Base-by-base conservation (phyloP, 2,797 vertebrate species). In the Lepilemur septentrionalis region DNA sequence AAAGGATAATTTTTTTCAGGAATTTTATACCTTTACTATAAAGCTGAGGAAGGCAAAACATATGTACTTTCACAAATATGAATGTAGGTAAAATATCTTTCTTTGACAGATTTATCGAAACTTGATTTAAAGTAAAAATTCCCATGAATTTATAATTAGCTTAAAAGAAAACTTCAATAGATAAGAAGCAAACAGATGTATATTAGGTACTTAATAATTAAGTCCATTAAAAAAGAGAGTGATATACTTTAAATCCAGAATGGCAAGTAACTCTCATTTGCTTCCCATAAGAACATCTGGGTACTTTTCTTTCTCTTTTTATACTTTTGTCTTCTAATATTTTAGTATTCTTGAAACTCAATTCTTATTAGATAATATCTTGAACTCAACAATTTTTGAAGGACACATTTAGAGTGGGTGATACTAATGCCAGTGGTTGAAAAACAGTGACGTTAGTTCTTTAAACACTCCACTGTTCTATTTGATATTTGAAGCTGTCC, bases 271-370 rank as follows among this genome's bases (percentile, higher is more conserved):
- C 94, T 96, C 22, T 95, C 52, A 59, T 41, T 65, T 89, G 32
- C 15, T 75, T 91, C 32, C 20, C 7, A 0, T 57, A 52, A 67
- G 46, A 78, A 63, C 55, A 7, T 32, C 5, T 46, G 20, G 9
- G 9, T 86, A 43, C 69, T 50, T 91, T 81, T 43, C 11, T 90
- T 84, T 89, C 35, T 87, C 11, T 65, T 48, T 59, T 84, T 22
- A 8, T 69, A 59, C 6, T 89, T 65, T 43, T 75, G 17, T 81
- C 63, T 93, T 83, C 20, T 89, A 73, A 41, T 59, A 48, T 89
- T 85, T 91, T 50, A 95, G 50, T 69, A n/a, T 89, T 94, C 48
- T 91, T 86, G 48, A 94, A 97, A 75, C 65, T 83, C n/a, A 55
- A 0, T 83, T 92, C 63, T 95, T 92, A 41, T 65, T 82, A 82